phyloP scores from a whole-genome alignment of 30 jellyfish, hydroid and myxozoan species.

The Aurelia aurita complex sp. Pacific region DNA sequence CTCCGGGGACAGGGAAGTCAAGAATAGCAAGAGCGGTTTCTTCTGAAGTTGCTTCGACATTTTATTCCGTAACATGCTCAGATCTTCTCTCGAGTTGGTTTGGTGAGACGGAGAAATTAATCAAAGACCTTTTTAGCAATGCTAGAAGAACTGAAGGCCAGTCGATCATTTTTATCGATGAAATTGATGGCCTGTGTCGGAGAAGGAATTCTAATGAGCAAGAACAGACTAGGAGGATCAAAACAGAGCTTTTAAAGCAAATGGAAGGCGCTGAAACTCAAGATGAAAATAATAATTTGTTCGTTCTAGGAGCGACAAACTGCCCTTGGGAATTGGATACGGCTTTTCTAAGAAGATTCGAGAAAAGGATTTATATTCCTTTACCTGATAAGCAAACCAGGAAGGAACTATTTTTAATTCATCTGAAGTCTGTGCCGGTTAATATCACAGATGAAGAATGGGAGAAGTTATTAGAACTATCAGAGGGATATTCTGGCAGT shows the following conservation, averaged over 20 bases:
- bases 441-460: slow-evolving; percentile 60
- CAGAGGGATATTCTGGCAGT: slow-evolving; percentile 98
- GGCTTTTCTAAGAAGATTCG: slow-evolving; percentile 93
- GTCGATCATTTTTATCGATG: slow-evolving; percentile 90
- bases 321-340: slow-evolving; percentile 98
- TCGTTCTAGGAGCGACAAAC: slow-evolving; percentile 92
- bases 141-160: slow-evolving; percentile 76
- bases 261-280: slow-evolving; percentile 81
- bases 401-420: slow-evolving; percentile 72
- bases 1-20: slow-evolving; percentile 99
- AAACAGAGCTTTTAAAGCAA: slow-evolving; percentile 92
- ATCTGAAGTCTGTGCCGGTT: slow-evolving; percentile 47
- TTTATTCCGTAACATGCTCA: slow-evolving; percentile 94
- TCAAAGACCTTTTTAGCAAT: slow-evolving; percentile 86
- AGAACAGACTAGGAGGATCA: slow-evolving; percentile 90
- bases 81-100: slow-evolving; percentile 97
- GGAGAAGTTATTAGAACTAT: slow-evolving; percentile 59
- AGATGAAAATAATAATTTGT: slow-evolving; percentile 58
- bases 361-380: slow-evolving; percentile 86
- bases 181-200: slow-evolving; percentile 96
- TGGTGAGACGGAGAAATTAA: slow-evolving; percentile 95
- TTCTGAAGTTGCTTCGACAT: slow-evolving; percentile 85
- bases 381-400: slow-evolving; percentile 86
- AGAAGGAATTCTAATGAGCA: slow-evolving; percentile 87
- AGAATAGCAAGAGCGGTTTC: slow-evolving; percentile 94